Base-by-base conservation (phyloP, 2,113 vertebrate genomes). In the Otus sunia region DNA sequence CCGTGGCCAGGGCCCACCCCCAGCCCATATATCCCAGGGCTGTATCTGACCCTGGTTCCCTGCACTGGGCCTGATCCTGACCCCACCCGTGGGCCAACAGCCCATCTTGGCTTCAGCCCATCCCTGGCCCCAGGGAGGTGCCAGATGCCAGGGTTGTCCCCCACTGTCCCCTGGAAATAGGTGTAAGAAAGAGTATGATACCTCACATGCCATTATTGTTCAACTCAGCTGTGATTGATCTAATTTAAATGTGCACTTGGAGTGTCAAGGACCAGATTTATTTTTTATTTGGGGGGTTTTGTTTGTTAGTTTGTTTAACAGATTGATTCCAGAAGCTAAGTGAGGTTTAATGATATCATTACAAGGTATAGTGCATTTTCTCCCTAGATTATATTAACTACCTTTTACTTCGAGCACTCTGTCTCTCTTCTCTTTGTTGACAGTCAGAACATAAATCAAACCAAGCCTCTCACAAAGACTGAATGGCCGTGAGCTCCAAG, bases 391-490 rank as follows among this genome's bases (percentile, higher is more conserved):
- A 50, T 86, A 91, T 92, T 97, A 91, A 72, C 37, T 86, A 14
- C 49, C 37, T 90, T 91, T 60, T 79, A 90, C 58, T 96, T 90
- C 58, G 66, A 91, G 77, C 22, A 66, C 41, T 59, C 41, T 85
- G 13, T 71, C 37, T 92, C 62, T 62, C 53, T 56, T 78, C 52
- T 83, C 49, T 82, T 66, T 92, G 66, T 62, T 94, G 69, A 66
- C 81, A 92, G 73, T 43, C 64, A 79, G 58, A 82, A 73, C 69
- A 85, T 71, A 95, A 97, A 97, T 95, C 58, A 92, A 59, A 72
- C 7, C 3, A 62, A 94, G 49, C 53, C 53, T 76, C 49, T 85
- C 62, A 76, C 21, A 88, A 55, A 94, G 82, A 19, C 9, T 22
- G 89, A 91, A 73, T 59, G 69, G 89, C 84, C 60, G 1, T 86